Conservation (phyloP, 2,888 invertebrate species). For the Macaria notata region DNA sequence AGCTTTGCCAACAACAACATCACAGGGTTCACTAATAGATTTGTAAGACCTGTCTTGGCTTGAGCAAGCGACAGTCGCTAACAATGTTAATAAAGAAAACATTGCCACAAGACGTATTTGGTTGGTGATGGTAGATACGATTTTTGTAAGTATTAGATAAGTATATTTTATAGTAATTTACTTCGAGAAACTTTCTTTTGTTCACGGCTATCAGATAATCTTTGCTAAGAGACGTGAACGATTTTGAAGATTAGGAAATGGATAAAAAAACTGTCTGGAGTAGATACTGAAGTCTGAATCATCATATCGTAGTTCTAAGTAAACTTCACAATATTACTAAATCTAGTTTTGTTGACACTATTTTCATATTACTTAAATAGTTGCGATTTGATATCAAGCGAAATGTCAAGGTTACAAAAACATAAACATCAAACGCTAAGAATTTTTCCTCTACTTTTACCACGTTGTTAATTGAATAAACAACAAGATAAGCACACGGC, state of each 20-base stretch:
- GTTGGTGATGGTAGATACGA: not conserved
- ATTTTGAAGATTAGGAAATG: slow-evolving; percentile 1
- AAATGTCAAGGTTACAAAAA: slow-evolving; percentile 35
- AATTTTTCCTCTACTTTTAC: slow-evolving; percentile 5
- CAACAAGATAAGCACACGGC: slow-evolving; percentile 5
- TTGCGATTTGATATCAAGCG: slow-evolving; percentile 10
- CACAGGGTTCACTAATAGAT: slow-evolving; percentile 2
- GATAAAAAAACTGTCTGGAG: slow-evolving; percentile 3
- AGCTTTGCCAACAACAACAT: slow-evolving; percentile 16
- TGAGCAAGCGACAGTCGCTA: not conserved
- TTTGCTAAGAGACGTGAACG: slow-evolving; percentile 12
- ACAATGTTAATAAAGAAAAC: slow-evolving; percentile 6
- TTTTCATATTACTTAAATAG: not conserved
- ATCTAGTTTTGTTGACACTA: no score
- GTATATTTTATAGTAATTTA: not conserved
- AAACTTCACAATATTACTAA: no score
- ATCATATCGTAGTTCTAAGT: no score
- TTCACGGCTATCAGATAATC: slow-evolving; percentile 7
- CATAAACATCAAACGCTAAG: slow-evolving; percentile 11
- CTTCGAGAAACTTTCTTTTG: slow-evolving; percentile 3
- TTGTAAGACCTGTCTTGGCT: slow-evolving; percentile 1
- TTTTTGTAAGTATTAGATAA: not conserved
- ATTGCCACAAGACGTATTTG: not conserved
- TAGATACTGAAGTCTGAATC: no score
- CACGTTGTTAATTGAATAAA: slow-evolving; percentile 8